phyloP scores from a whole-genome alignment of 2,797 vertebrate species.

The Podargus strigoides region DNA sequence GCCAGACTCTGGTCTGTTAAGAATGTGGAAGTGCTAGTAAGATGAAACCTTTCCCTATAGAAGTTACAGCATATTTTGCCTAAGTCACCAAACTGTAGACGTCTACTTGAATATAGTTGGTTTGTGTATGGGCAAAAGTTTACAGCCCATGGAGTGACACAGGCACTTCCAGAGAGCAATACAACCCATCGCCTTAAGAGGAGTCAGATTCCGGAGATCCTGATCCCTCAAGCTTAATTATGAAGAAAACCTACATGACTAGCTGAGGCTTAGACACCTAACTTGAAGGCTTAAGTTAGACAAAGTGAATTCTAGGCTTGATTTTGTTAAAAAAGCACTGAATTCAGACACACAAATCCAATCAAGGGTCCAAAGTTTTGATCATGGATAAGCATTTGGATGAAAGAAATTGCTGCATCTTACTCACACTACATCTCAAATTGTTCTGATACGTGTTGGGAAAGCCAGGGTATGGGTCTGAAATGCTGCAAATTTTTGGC shows the following conservation, averaged over 20 bases:
- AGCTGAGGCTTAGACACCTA: not conserved
- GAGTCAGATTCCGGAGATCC: not conserved
- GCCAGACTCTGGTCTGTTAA: not conserved
- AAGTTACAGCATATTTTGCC: not conserved
- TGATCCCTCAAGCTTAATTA: not conserved
- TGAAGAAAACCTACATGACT: not conserved
- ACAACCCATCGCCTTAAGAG: not conserved
- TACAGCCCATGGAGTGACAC: not conserved
- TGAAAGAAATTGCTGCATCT: not conserved
- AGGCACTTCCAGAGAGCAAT: not conserved
- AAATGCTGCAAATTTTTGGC: constrained; percentile 9
- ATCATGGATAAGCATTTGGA: not conserved
- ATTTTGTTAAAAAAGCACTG: constrained; percentile 42
- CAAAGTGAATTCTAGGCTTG: not conserved
- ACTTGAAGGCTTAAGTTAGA: not conserved
- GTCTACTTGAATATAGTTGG: not conserved
- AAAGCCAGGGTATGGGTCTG: constrained; percentile 39
- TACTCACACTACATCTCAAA: not conserved
- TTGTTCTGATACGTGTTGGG: not conserved
- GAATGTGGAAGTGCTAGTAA: not conserved
- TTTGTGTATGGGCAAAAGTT: not conserved
- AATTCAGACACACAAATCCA: not conserved
- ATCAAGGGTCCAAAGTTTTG: not conserved
- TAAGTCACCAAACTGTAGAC: not conserved
- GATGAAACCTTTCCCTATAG: not conserved